Base-by-base conservation (phyloP, 1,140 invertebrate species). In the Phymastichus coffea region DNA sequence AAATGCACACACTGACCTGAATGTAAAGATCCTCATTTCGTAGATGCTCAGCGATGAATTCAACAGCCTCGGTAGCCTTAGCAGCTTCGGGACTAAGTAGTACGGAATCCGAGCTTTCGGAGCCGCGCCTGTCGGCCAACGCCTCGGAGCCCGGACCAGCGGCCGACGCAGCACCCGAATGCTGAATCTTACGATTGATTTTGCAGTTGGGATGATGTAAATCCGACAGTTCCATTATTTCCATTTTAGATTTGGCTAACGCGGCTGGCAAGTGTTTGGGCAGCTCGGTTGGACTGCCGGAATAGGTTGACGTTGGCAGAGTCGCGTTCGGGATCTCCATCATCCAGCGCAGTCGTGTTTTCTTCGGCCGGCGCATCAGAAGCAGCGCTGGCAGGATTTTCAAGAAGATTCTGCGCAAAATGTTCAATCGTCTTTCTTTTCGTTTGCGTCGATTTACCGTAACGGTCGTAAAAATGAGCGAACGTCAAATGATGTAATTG, bases 21-120 rank as follows among this genome's bases (percentile, higher is more conserved):
- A 97, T 97, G 70, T 97, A 96, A 70, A 95, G 88, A 83, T 97
- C 94, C 80, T 97, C 95, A 74, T 95, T 95, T 66, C 95, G 88
- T 57, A 99, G 84, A 84, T 99, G 95, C 78, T 98, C 95, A 20
- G 96, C 96, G 63, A 99, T 98, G 77, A 98, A 98, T 74, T 96
- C 94, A 1, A 98, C 95, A 2, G 95, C 95, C 78, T 98, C 95
- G 8, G 96, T 97, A 15, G 95, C 95, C 80, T 96, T 93, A 63
- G 88, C 90, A 0, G 95, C 94, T 77, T 97, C 95, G 0, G 93
- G 92, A 23, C 93, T 94, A 12, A 97, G 82, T 23, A 94, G 83
- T 22, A 95, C 84, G 1, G 92, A 93, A 73, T 96, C 93, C 0
- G 92, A 94, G 69, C 91, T 93, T 73, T 95, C 93, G 37, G 92